Conservation (phyloP, 53 echinoderm and acorn worm genomes). For the Astropecten irregularis region DNA sequence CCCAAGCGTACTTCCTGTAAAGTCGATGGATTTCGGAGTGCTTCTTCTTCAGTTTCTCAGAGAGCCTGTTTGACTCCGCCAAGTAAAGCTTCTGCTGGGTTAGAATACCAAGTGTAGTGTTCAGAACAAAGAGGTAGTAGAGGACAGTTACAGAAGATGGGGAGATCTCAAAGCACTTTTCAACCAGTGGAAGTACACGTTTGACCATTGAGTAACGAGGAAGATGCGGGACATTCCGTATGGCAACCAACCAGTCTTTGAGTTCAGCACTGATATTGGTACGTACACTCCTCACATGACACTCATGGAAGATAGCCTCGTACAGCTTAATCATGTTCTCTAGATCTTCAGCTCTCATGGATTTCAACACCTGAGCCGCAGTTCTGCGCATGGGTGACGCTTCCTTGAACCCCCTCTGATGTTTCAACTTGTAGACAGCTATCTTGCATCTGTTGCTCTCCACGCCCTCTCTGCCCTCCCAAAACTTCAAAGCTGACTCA, state of each 20-base stretch:
- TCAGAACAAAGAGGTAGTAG: constrained; percentile 42
- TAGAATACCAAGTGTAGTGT: constrained; percentile 9
- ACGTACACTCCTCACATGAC: neutral
- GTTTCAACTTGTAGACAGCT: constrained; percentile 55
- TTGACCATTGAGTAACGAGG: constrained; percentile 1
- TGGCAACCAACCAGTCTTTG: constrained; percentile 36
- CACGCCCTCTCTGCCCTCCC: constrained; percentile 42
- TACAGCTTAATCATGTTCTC: constrained; percentile 22
- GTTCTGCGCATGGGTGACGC: neutral
- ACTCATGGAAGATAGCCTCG: constrained; percentile 20
- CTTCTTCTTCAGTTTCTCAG: constrained; percentile 13
- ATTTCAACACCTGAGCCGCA: neutral
- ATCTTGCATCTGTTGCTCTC: constrained; percentile 45
- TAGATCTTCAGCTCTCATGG: constrained; percentile 18
- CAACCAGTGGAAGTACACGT: constrained; percentile 28
- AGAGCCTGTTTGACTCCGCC: neutral
- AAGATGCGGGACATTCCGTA: constrained; percentile 1
- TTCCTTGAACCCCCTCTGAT: neutral
- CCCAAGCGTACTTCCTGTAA: constrained; percentile 11
- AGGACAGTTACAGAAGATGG: neutral
- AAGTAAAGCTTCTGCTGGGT: neutral
- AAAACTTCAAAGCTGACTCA: constrained; percentile 25
- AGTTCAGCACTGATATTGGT: constrained; percentile 34
- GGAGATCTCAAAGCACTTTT: neutral
- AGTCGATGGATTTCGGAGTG: neutral